Conservation (phyloP, 1,140 invertebrate species). For the Tetramorium simillimum region DNA sequence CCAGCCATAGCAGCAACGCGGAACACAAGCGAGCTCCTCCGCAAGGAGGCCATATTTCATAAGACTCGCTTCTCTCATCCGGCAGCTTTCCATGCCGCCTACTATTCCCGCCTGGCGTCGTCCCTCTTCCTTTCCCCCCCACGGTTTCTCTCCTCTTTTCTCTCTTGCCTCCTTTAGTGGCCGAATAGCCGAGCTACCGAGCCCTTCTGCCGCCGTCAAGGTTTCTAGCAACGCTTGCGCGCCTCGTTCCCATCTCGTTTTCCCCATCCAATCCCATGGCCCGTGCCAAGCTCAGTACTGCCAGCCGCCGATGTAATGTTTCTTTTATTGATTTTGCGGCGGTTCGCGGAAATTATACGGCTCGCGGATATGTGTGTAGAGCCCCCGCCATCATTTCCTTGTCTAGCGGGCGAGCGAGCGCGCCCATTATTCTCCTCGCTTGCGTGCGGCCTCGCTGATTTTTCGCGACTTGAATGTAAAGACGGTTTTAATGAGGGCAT, state of each 20-base stretch:
- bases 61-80: slow-evolving; percentile 77
- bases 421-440: slow-evolving; percentile 45
- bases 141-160: slow-evolving; percentile 56
- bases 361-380: slow-evolving; percentile 72
- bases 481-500: background rate
- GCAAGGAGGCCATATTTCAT: slow-evolving; percentile 85
- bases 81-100: slow-evolving; percentile 80
- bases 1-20: slow-evolving; percentile 56
- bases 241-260: slow-evolving; percentile 82
- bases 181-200: slow-evolving; percentile 71
- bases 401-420: slow-evolving; percentile 40
- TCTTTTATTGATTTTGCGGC: slow-evolving; percentile 86
- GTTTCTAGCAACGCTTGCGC: slow-evolving; percentile 83
- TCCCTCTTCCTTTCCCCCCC: slow-evolving; percentile 27
- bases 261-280: slow-evolving; percentile 82
- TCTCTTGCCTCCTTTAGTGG: slow-evolving; percentile 74
- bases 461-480: slow-evolving; percentile 15
- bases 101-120: slow-evolving; percentile 54
- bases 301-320: slow-evolving; percentile 85
- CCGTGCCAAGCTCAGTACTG: slow-evolving; percentile 77
- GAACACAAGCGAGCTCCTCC: slow-evolving; percentile 74
- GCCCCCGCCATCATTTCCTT: slow-evolving; percentile 58
- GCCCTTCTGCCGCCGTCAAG: slow-evolving; percentile 73
- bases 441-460: background rate
- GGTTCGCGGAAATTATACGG: slow-evolving; percentile 83